Evolutionary conservation across 2,113 vertebrate genomes (phyloP).

Genomic region (Oreochromis niloticus): DNA sequence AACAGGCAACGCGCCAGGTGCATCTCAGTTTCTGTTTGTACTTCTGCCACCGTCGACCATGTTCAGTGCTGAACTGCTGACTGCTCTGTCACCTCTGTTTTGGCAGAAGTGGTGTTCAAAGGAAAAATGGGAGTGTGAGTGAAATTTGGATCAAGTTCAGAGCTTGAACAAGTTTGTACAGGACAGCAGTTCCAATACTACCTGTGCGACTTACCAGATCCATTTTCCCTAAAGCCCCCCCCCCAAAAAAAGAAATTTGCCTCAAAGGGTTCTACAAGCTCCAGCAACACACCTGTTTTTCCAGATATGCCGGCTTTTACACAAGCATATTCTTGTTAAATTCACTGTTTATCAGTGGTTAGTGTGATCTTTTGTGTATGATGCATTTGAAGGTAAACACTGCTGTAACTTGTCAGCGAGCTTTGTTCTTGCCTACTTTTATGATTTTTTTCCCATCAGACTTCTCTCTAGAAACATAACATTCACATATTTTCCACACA

Average conservation of each 20-base stretch:
- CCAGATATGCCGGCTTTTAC: neutral
- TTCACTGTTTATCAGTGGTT: neutral
- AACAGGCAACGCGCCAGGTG: neutral
- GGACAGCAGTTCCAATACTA: neutral
- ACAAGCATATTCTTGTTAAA: neutral
- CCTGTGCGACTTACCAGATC: neutral
- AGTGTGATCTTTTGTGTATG: neutral
- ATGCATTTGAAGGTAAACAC: neutral
- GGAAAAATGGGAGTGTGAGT: neutral
- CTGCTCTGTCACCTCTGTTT: neutral
- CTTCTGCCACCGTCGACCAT: neutral
- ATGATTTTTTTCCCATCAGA: neutral
- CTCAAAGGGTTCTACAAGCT: neutral
- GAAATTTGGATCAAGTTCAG: neutral
- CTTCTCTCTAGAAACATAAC: neutral
- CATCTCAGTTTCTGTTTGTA: neutral
- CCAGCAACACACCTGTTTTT: neutral
- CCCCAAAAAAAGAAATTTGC: neutral
- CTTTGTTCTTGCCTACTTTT: neutral
- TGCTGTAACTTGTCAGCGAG: neutral
- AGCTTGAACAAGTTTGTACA: neutral
- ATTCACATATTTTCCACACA: neutral
- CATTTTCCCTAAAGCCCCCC: neutral
- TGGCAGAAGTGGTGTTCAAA: neutral
- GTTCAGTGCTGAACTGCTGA: neutral